A percentile compares a stretch with the other conserved stretches of the same genome.
Evolutionary conservation across 1,140 invertebrate species (phyloP).

Genomic region (Matsumurasca onukii): DNA sequence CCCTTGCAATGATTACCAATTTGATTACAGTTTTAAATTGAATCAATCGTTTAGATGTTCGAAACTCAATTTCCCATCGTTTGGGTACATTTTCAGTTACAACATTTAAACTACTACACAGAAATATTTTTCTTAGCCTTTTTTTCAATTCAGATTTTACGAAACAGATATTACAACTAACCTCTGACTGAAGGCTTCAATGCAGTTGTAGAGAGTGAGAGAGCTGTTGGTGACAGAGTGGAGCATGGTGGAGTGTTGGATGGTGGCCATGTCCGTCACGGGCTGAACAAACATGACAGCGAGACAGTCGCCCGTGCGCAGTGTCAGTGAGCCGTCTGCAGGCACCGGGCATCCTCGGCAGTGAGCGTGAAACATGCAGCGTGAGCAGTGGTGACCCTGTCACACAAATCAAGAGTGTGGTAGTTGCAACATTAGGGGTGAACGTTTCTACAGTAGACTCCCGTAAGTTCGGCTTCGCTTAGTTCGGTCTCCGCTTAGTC

Average conservation of each 20-base stretch:
- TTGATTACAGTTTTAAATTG: no score
- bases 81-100: no score
- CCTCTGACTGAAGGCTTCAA: conserved; percentile 69
- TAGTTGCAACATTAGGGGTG: neutral
- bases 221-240: conserved; percentile 52
- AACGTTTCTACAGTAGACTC: no score
- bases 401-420: neutral
- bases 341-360: conserved; percentile 64
- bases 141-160: no score
- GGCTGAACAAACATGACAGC: conserved; percentile 55
- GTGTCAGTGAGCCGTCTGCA: conserved; percentile 51
- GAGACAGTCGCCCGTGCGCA: conserved; percentile 60
- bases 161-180: no score
- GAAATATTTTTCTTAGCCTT: no score
- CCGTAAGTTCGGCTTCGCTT: no score
- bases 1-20: no score
- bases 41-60: no score
- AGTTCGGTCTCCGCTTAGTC: no score
- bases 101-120: no score
- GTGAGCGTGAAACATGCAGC: conserved; percentile 59
- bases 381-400: conserved; percentile 62
- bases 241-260: conserved; percentile 49
- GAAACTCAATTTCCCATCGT: no score
- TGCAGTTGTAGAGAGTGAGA: conserved; percentile 64
- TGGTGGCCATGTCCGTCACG: conserved; percentile 28